These are phyloP conservation scores for Brachionichthys hirsutus DNA, from an alignment of 2,113 vertebrate species.

Conservation along the genomic window DNA sequence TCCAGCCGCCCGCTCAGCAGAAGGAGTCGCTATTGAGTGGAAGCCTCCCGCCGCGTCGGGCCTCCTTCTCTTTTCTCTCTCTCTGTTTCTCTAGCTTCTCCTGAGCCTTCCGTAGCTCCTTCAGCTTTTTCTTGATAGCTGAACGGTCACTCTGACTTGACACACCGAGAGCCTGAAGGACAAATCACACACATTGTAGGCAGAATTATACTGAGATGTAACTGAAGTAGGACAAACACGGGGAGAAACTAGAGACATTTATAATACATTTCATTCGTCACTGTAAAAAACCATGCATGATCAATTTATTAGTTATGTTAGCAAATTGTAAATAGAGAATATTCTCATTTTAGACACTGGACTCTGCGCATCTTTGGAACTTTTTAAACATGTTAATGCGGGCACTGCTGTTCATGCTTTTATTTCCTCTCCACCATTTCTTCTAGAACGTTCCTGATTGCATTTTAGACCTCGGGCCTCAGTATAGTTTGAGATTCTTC, in stretches of 20 bases:
- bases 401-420: no score
- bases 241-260: constrained; percentile 17
- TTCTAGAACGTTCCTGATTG: no score
- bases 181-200: not conserved
- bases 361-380: no score
- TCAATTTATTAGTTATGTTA: no score
- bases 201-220: not conserved
- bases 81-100: constrained; percentile 89
- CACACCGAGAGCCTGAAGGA: constrained; percentile 80
- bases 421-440: no score
- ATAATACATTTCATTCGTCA: constrained; percentile 9
- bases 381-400: no score
- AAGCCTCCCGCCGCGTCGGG: constrained; percentile 77
- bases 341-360: no score
- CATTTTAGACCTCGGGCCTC: no score
- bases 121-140: constrained; percentile 88
- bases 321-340: no score
- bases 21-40: constrained; percentile 80
- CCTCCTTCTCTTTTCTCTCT: constrained; percentile 85
- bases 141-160: constrained; percentile 85
- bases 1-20: constrained; percentile 72
- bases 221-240: not conserved
- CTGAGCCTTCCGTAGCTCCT: constrained; percentile 87
- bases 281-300: no score
- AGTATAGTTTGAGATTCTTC: no score